A percentile compares a stretch with the other conserved stretches of the same genome.
Conservation (phyloP, 2,888 invertebrate species). For the Diarsia rubi region DNA sequence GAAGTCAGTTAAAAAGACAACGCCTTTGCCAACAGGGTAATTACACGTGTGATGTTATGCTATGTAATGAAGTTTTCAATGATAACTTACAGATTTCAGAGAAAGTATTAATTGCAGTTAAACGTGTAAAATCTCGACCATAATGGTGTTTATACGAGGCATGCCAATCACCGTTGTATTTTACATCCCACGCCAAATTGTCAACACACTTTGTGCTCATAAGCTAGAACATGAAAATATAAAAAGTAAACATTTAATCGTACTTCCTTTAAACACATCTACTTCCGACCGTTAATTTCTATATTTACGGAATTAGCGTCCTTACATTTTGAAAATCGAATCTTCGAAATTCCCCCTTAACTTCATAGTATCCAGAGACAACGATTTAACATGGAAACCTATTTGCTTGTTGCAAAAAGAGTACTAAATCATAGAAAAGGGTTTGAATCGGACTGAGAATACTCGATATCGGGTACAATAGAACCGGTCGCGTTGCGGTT, state of each 20-base stretch:
- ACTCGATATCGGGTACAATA: constrained; percentile 63
- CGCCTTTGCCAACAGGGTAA: background rate
- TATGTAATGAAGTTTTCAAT: background rate
- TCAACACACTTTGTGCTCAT: constrained; percentile 19
- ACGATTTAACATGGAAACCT: constrained; percentile 16
- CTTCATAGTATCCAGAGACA: constrained; percentile 12
- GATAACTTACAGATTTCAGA: constrained; percentile 11
- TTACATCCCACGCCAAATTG: constrained; percentile 45
- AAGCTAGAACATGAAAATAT: constrained; percentile 6
- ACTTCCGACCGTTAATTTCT: background rate
- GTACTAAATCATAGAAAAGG: constrained; percentile 39
- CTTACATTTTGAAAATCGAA: background rate
- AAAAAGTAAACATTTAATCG: constrained; percentile 6
- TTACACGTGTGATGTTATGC: background rate
- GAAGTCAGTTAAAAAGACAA: too few species aligned
- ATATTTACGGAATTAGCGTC: too few species aligned
- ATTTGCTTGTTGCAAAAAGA: constrained; percentile 49
- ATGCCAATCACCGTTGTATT: constrained; percentile 36
- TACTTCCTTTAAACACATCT: background rate
- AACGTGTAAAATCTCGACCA: constrained; percentile 39
- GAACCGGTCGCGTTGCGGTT: constrained; percentile 63
- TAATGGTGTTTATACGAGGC: constrained; percentile 13
- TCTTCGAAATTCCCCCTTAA: constrained; percentile 32
- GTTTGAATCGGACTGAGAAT: constrained; percentile 50
- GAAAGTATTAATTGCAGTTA: constrained; percentile 20